Conservation (phyloP, 92 coral and sea anemone genomes). For the Montipora capitata region DNA sequence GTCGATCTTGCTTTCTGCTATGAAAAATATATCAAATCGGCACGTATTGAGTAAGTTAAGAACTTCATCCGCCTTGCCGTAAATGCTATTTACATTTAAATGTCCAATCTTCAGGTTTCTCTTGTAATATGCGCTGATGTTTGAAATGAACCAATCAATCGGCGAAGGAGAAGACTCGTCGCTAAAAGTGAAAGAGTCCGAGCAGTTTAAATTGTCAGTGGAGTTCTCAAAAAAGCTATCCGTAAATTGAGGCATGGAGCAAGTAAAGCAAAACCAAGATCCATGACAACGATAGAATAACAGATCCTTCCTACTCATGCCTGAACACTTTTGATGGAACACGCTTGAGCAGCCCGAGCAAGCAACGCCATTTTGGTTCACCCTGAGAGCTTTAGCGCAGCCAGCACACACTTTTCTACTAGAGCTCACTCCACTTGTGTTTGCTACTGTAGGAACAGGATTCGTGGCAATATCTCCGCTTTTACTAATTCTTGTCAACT, state of each 20-base stretch:
- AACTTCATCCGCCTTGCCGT: no score
- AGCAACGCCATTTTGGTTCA: not conserved
- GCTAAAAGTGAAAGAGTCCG: not conserved
- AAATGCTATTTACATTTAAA: no score
- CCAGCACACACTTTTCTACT: not conserved
- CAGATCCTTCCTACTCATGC: constrained; percentile 14
- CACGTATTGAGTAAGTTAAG: no score
- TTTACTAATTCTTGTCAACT: constrained; percentile 1
- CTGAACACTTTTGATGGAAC: not conserved
- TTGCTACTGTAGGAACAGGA: no score
- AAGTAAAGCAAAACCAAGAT: constrained; percentile 9
- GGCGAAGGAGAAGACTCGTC: no score
- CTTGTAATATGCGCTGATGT: no score
- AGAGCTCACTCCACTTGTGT: no score
- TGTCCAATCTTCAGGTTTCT: no score
- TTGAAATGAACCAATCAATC: no score
- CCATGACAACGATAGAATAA: not conserved
- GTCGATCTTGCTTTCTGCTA: no score
- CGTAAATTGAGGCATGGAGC: constrained; percentile 2
- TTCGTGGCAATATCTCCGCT: not conserved
- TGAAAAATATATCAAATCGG: no score
- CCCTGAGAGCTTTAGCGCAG: not conserved
- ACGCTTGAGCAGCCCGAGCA: not conserved
- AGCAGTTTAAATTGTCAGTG: not conserved
- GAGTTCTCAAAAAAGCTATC: constrained; percentile 13